Conservation (phyloP, 2,888 invertebrate genomes). For the Parnassius apollo region DNA sequence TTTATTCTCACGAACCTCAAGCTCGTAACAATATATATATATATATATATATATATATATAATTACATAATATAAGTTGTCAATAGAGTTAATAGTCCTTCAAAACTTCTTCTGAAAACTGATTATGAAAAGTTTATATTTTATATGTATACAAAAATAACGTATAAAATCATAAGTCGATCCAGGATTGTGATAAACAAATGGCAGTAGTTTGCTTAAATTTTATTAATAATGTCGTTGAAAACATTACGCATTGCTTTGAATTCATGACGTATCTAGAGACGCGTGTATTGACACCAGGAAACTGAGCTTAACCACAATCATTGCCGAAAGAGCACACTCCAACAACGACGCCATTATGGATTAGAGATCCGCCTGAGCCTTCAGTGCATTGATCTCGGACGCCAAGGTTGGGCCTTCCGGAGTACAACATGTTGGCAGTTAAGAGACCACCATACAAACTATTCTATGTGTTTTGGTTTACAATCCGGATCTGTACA, state of each 20-base stretch:
- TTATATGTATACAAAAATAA: too few relatives aligned
- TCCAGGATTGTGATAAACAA: too few relatives aligned
- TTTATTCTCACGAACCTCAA: too few relatives aligned
- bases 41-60: too few relatives aligned
- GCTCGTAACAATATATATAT: too few relatives aligned
- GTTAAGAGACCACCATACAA: slow-evolving; percentile 3
- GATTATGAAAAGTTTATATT: too few relatives aligned
- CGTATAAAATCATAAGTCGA: too few relatives aligned
- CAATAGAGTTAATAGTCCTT: too few relatives aligned
- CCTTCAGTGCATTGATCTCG: slow-evolving; percentile 31
- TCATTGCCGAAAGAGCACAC: slow-evolving; percentile 46
- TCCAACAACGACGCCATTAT: slow-evolving; percentile 46
- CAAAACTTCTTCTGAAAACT: too few relatives aligned
- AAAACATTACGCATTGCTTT: slow-evolving; percentile 38
- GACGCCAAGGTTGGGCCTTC: slow-evolving; percentile 2
- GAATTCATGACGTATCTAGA: slow-evolving; percentile 48
- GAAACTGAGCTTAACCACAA: slow-evolving; percentile 42
- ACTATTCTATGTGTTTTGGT: background rate
- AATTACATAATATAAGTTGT: too few relatives aligned
- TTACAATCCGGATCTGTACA: slow-evolving; percentile 6
- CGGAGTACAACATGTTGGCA: slow-evolving; percentile 29
- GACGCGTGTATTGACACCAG: slow-evolving; percentile 50
- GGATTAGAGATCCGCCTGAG: slow-evolving; percentile 53
- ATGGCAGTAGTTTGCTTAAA: too few relatives aligned
- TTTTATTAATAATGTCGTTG: too few relatives aligned